Evolutionary conservation across 2,113 vertebrate genomes (phyloP).

Genomic region (Dicrurus megarhynchus): DNA sequence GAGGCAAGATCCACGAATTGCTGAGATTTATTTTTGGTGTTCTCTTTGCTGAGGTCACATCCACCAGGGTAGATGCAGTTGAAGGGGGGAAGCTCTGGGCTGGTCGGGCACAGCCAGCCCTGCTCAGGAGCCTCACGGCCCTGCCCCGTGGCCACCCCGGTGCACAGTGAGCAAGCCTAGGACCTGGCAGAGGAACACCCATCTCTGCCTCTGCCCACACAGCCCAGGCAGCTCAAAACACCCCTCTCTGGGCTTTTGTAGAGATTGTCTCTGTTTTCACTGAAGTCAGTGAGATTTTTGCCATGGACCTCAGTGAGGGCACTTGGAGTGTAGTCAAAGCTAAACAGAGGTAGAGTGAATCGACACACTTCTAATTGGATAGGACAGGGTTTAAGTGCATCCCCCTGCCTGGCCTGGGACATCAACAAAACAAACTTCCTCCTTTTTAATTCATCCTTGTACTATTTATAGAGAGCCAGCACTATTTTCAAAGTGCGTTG

Average conservation of each 20-base stretch:
- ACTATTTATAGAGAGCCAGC: neutral
- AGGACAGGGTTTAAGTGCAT: neutral
- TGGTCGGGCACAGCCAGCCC: neutral
- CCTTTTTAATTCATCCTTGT: neutral
- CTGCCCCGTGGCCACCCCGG: fast-evolving
- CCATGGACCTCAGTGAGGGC: neutral
- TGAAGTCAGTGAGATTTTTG: neutral
- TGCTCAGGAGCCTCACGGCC: neutral
- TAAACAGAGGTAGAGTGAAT: neutral
- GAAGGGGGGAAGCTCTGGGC: neutral
- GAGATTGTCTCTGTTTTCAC: neutral
- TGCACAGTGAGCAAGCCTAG: fast-evolving
- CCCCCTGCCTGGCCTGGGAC: neutral
- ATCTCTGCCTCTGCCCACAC: neutral
- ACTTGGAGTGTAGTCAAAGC: neutral
- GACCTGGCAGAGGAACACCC: neutral
- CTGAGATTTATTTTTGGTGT: neutral
- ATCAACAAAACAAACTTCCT: neutral
- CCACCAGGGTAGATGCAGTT: neutral
- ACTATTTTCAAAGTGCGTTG: neutral
- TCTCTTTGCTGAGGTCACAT: neutral
- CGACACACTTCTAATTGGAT: neutral
- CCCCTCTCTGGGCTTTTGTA: neutral
- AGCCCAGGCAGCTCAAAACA: neutral
- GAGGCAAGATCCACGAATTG: neutral